A percentile compares a stretch with the other conserved stretches of the same genome.
phyloP scores from a whole-genome alignment of 2,113 vertebrate genomes.

The Pluvialis apricaria region DNA sequence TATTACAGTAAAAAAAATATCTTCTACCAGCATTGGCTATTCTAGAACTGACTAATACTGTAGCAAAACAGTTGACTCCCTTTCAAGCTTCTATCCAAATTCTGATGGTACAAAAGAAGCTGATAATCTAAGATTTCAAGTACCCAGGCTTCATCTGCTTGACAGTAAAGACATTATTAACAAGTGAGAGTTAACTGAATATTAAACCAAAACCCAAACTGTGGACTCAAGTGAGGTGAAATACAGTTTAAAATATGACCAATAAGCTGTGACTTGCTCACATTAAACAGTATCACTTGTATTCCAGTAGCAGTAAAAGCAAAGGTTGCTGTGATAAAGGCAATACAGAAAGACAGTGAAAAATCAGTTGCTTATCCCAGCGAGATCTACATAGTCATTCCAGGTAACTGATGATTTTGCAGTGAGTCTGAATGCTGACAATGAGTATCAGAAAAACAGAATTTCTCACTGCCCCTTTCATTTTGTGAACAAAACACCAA shows the following conservation, averaged over 20 bases:
- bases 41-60: slow-evolving; percentile 63
- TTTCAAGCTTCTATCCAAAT: background rate
- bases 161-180: background rate
- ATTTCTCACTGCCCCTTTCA: background rate
- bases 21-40: slow-evolving; percentile 13
- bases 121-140: background rate
- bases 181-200: background rate
- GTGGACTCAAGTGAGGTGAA: background rate
- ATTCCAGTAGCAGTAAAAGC: background rate
- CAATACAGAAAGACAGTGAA: background rate
- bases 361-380: background rate
- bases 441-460: background rate
- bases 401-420: background rate
- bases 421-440: background rate
- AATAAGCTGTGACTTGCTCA: background rate
- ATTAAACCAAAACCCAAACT: background rate
- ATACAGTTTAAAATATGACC: background rate
- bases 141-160: background rate
- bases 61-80: slow-evolving; percentile 31
- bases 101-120: background rate
- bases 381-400: background rate
- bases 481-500: background rate
- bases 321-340: background rate
- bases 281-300: background rate
- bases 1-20: slow-evolving; percentile 54